A percentile compares a stretch with the other conserved stretches of the same genome.
phyloP scores from a whole-genome alignment of 2,113 vertebrate species.

The Gobiocypris rarus region DNA sequence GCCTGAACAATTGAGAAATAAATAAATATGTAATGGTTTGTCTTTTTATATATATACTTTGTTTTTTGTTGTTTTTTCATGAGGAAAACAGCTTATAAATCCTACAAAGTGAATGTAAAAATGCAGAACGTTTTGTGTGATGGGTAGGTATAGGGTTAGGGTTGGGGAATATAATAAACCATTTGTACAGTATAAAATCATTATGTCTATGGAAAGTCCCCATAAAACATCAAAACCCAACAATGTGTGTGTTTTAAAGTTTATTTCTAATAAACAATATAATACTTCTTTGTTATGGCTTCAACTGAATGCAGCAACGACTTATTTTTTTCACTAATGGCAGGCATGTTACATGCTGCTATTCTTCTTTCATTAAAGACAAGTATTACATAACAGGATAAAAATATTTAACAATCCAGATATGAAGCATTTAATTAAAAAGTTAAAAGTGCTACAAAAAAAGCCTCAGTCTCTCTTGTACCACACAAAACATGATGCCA shows the following conservation, averaged over 20 bases:
- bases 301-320: not conserved
- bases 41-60: not conserved
- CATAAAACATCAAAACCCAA: too few species aligned
- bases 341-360: not conserved
- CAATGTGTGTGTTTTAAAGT: too few species aligned
- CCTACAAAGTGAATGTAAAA: too few species aligned
- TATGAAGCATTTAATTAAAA: not conserved
- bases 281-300: too few species aligned
- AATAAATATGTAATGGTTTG: not conserved
- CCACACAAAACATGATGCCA: conserved; percentile 68
- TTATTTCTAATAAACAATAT: too few species aligned
- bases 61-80: too few species aligned
- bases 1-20: not conserved
- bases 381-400: not conserved
- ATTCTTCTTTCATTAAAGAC: not conserved
- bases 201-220: too few species aligned
- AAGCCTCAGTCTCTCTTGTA: conserved; percentile 34
- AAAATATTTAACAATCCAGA: not conserved
- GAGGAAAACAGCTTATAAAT: too few species aligned
- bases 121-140: too few species aligned
- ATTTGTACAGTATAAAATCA: too few species aligned
- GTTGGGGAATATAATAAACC: too few species aligned
- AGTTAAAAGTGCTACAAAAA: not conserved
- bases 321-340: not conserved
- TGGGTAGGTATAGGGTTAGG: too few species aligned